Evolutionary conservation across 2,797 vertebrate genomes (phyloP).

Genomic region (Sibirionetta formosa): DNA sequence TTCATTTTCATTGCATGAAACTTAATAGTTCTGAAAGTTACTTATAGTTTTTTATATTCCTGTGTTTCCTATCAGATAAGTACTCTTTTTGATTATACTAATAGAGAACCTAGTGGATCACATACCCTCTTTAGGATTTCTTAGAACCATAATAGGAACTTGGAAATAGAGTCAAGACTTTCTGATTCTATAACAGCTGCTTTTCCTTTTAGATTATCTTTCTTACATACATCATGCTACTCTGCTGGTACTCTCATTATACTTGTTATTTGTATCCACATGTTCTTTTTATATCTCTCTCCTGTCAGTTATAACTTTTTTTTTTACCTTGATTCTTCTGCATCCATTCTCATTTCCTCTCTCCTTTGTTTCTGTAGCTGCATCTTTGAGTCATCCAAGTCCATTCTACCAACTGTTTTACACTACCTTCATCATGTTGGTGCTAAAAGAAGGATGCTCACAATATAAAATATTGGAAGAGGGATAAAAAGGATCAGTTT

Average conservation of each 20-base stretch:
- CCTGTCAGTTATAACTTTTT: not conserved
- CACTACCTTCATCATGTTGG: not conserved
- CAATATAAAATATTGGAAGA: not conserved
- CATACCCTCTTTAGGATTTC: not conserved
- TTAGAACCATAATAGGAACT: not conserved
- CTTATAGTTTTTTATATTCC: not conserved
- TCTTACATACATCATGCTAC: not conserved
- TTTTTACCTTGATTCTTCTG: not conserved
- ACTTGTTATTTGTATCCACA: not conserved
- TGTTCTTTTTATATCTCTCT: not conserved
- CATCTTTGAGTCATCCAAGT: not conserved
- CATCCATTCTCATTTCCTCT: not conserved
- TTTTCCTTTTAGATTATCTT: not conserved
- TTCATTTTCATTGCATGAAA: not conserved
- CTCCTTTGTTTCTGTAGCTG: not conserved
- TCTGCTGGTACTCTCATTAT: not conserved
- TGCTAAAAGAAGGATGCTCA: not conserved
- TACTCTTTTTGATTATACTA: not conserved
- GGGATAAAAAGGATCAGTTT: not conserved
- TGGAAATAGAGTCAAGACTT: not conserved
- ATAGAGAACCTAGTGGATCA: not conserved
- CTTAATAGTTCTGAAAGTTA: not conserved
- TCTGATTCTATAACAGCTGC: not conserved
- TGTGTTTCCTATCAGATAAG: fast-evolving
- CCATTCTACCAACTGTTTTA: not conserved